phyloP scores from a whole-genome alignment of 2,888 invertebrate species.

The Marasmarcha lunaedactyla region DNA sequence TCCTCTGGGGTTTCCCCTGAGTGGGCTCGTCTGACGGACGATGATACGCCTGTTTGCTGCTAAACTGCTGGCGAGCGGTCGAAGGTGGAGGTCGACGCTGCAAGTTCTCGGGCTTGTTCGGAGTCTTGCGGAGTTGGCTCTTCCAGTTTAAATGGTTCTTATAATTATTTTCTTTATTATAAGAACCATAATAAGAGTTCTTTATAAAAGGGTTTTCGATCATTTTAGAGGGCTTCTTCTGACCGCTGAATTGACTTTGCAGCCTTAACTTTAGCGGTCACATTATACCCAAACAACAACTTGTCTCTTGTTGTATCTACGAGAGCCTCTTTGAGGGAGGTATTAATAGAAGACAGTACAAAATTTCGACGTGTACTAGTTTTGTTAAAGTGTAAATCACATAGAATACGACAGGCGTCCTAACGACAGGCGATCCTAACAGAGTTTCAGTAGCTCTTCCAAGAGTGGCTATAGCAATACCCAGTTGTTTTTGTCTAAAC shows the following conservation, averaged over 20 bases:
- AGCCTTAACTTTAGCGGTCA: slow-evolving; percentile 2
- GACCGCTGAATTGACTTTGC: slow-evolving; percentile 5
- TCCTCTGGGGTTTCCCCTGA: background rate
- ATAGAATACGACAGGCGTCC: slow-evolving; percentile 9
- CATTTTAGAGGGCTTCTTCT: slow-evolving; percentile 3
- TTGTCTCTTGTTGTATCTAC: slow-evolving; percentile 1
- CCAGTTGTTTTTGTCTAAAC: slow-evolving; percentile 6
- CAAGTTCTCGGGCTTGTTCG: background rate
- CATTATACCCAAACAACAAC: slow-evolving; percentile 7
- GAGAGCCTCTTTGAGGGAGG: slow-evolving; percentile 4
- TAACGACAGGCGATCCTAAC: slow-evolving; percentile 1
- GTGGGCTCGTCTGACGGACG: background rate
- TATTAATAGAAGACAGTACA: slow-evolving; percentile 5
- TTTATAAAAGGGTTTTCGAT: slow-evolving; percentile 1
- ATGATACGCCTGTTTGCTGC: background rate
- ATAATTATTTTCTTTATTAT: background rate
- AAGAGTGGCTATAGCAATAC: slow-evolving; percentile 6
- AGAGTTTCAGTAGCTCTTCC: slow-evolving; percentile 4
- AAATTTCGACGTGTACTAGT: slow-evolving; percentile 6
- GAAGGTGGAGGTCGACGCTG: background rate
- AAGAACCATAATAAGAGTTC: background rate
- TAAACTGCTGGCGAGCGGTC: background rate
- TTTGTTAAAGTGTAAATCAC: slow-evolving; percentile 8
- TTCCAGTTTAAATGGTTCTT: no score
- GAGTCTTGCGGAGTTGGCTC: no score